A percentile compares a stretch with the other conserved stretches of the same genome.
Evolutionary conservation across 2,797 vertebrate genomes (phyloP).

Genomic region (Myiothlypis coronata): DNA sequence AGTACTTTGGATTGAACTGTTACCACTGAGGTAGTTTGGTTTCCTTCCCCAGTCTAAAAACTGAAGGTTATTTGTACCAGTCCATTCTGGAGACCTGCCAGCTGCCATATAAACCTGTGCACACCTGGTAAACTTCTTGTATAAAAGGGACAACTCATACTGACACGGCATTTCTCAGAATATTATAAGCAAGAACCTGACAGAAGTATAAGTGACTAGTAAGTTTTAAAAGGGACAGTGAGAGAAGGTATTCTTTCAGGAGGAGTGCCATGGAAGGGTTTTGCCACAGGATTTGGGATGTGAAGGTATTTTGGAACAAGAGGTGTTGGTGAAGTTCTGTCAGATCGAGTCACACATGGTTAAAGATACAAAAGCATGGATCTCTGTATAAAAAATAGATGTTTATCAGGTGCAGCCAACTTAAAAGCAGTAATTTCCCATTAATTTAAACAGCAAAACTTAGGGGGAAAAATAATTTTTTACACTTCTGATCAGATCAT

Average conservation of each 20-base stretch:
- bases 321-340: not conserved
- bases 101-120: not conserved
- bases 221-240: not conserved
- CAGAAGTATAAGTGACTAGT: not conserved
- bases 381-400: not conserved
- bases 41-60: not conserved
- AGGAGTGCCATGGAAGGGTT: not conserved
- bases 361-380: not conserved
- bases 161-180: not conserved
- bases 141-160: not conserved
- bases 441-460: not conserved
- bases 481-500: not conserved
- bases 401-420: not conserved
- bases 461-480: accelerated
- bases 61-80: not conserved
- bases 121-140: not conserved
- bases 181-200: not conserved
- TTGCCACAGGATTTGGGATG: not conserved
- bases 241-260: not conserved
- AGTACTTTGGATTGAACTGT: not conserved
- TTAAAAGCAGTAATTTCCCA: not conserved
- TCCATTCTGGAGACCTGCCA: not conserved
- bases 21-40: not conserved
- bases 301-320: not conserved
- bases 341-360: not conserved